Base-by-base conservation (phyloP, 1,140 invertebrate species). In the Chrysopa pallens region DNA sequence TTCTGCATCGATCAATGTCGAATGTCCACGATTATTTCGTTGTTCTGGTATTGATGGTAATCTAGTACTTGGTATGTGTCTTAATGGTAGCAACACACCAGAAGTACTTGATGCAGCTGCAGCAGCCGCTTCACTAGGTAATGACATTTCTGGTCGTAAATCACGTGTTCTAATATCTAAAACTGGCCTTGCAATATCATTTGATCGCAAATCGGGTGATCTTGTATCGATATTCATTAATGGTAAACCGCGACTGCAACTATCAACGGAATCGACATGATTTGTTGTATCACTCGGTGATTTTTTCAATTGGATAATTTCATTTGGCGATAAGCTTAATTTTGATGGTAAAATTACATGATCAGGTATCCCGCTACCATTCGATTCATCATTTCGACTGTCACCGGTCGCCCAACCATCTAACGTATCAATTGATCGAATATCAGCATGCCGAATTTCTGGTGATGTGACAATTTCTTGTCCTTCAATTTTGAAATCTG, bases 21-120 rank as follows among this genome's bases (percentile, higher is more conserved):
- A 23, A 51, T 79, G 73, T 42, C 68, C 62, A 39, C 69, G 57
- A 36, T 67, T 67, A 40, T 69, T 74, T 47, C 78, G 64, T 23
- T 23, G 17, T 52, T 80, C 83, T n/a, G 75, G 80, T 52, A 80
- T 84, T n/a, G 78, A 85, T 5, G 84, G 83, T 52, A 87, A 66
- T 48, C 80, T 72, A 31, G 84, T 79, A 29, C 79, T 81, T 13
- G 72, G 72, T 27, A 82, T 69, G 52, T 82, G 79, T 46, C 78
- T 67, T 46, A 82, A 53, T n/a, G 78, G 76, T 37, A 78, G 66
- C 6, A 73, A 71, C 23, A 62, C 48, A 33, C 57, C 54, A 44
- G 42, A 46, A 17, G 54, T 58, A 43, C 54, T 57, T n/a, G 56
- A 54, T 49, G 57, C 54, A 14, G 49, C 54, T 27, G 56, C 52